Base-by-base conservation (phyloP, 2,888 invertebrate species). In the Panzeria rudis region DNA sequence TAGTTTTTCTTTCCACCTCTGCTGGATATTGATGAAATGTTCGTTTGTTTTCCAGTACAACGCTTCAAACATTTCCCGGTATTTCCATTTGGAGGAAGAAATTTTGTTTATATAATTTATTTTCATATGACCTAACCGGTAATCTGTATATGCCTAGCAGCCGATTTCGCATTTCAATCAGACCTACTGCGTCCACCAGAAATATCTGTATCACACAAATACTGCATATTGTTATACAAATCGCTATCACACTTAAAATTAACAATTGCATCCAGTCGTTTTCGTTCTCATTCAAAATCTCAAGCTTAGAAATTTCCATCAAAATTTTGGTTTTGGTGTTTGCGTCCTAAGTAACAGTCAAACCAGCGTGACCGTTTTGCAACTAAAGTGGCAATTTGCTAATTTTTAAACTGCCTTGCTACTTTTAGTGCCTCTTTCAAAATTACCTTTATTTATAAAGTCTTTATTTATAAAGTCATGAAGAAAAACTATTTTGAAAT, bases 101-200 rank as follows among this genome's bases (percentile, higher is more conserved):
- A 72, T 91, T 90, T 17, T 90, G 87, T 69, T 88, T 88, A 89
- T 89, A 91, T 61, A 91, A 88, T 23, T 89, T 89, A 5, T 88
- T 89, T 68, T 90, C 89, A n/a, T 87, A 87, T n/a, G 86, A 54
- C 41, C 88, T 81, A 35, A 87, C 86, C 0, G 85, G 84, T 15
- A 78, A 52, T n/a, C 76, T 79, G 11, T 86, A 79, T 20, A 91
- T 87, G 69, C 91, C 91, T 79, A 91, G 76, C 59, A 91, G 82
- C 3, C 89, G 88, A 87, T 91, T 91, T 7, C 91, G 88, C 9
- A 90, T 87, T 69, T 91, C 91, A 1, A 91, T 88, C 11, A 91
- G 86, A 17, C 91, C 89, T 47, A 84, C 86, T 1, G 91, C 89
- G 54, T 87, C 86, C 0, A 89, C 89, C 66, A 91, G 86, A 11